Evolutionary conservation across 2,113 vertebrate genomes (phyloP).

Genomic region (Pheucticus melanocephalus): DNA sequence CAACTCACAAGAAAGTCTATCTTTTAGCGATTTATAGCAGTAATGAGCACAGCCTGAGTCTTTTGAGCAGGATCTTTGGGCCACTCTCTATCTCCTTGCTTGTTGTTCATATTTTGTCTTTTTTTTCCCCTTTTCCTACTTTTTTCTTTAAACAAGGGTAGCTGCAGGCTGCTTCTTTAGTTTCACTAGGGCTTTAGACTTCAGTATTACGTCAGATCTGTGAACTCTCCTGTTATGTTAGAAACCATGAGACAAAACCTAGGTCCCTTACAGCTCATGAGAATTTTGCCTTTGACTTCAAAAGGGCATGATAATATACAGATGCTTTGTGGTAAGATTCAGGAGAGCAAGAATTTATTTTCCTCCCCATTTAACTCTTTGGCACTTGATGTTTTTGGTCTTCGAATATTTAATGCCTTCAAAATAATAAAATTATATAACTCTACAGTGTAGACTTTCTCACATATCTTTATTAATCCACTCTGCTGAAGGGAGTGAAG

Average conservation of each 20-base stretch:
- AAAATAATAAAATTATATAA: not conserved
- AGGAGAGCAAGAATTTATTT: not conserved
- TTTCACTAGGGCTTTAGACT: not conserved
- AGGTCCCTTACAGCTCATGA: not conserved
- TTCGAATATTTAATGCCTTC: not conserved
- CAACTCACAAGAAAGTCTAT: not conserved
- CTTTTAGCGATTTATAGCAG: not conserved
- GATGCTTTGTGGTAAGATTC: not conserved
- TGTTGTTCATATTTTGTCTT: fast-evolving
- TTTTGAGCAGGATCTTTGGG: not conserved
- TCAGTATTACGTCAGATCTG: not conserved
- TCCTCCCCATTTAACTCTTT: not conserved
- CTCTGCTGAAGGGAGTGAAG: not conserved
- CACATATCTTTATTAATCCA: not conserved
- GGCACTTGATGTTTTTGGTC: not conserved
- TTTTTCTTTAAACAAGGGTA: not conserved
- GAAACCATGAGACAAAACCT: not conserved
- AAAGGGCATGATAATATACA: not conserved
- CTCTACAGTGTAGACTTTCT: not conserved
- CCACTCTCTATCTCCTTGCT: not conserved
- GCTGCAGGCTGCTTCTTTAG: not conserved
- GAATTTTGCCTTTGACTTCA: not conserved
- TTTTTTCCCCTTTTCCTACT: not conserved
- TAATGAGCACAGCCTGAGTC: not conserved
- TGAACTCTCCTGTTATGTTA: not conserved